Percentiles rank a stretch among this genome's conserved stretches.
Evolutionary conservation across 2,113 vertebrate genomes (phyloP).

Genomic region (Aegithalos caudatus): DNA sequence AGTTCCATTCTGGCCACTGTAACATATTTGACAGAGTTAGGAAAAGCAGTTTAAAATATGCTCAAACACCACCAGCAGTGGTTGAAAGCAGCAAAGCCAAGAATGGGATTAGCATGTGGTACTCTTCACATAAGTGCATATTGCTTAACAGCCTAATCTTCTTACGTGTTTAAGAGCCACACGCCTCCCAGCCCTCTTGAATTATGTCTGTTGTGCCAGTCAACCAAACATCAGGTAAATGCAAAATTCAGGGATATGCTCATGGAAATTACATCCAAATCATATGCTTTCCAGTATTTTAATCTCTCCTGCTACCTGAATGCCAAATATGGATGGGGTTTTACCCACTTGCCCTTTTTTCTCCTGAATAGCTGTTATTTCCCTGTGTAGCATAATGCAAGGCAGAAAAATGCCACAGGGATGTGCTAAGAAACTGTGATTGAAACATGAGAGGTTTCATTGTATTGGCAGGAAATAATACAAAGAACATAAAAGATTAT

Average conservation of each 20-base stretch:
- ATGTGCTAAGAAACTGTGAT: neutral
- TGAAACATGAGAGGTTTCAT: neutral
- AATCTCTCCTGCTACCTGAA: neutral
- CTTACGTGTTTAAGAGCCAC: neutral
- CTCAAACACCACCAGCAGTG: neutral
- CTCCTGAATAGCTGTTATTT: constrained; percentile 16
- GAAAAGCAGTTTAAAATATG: constrained; percentile 6
- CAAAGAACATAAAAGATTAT: neutral
- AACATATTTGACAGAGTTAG: neutral
- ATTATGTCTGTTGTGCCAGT: constrained; percentile 9
- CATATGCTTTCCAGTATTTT: constrained; percentile 6
- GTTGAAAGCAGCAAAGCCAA: neutral
- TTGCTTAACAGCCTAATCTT: constrained; percentile 50
- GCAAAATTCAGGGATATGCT: constrained; percentile 1
- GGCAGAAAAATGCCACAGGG: neutral
- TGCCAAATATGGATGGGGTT: neutral
- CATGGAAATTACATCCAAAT: constrained; percentile 18
- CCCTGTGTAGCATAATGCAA: neutral
- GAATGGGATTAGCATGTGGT: constrained; percentile 27
- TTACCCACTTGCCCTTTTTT: neutral
- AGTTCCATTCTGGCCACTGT: neutral
- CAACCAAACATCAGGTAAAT: constrained; percentile 21
- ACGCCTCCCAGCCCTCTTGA: neutral
- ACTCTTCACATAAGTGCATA: constrained; percentile 27
- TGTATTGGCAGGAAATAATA: neutral